Evolutionary conservation across 2,888 invertebrate species (phyloP), one percentile per base, ranked within the genome.

Genomic region (Kryphioiulus occultus): DNA sequence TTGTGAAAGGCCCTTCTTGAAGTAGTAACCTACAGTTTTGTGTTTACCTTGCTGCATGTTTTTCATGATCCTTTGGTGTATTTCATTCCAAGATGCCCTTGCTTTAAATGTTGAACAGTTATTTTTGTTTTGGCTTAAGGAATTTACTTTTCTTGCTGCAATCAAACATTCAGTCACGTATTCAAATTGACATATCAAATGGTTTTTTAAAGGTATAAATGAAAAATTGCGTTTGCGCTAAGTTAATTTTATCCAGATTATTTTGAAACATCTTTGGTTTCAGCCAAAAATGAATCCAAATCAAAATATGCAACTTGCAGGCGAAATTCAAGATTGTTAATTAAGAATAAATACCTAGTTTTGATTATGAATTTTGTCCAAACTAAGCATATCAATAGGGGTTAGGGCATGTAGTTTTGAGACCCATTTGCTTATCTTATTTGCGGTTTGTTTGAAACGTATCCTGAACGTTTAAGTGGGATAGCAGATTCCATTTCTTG

Each of bases 41-140:
- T 7, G 78, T 30, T 30, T 78, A 30, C 78, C 15, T 15, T 30
- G 12, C 68, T 68, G 68, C 68, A 68, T 68, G 68, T 68, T 22
- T 68, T 19, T 68, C 68, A 30, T 26, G 78, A 78, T 30, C 30
- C 30, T 78, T 78, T 5, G 30, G 30, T 26, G 78, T 78, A 22
- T 78, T 78, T 78, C 78, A 30, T 78, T 78, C 78, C 78, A 78
- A 78, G 30, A 78, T 78, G 15, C 30, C 15, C 17, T 78, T 78
- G 78, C 78, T 78, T 78, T 78, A 78, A 78, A 78, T 30, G 30
- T 78, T 17, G 78, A 30, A 78, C 78, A 7, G 78, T 78, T 78
- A 44, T 53, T 53, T 53, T 53, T 17, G 19, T 3, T 44, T 44
- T 44, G 7, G 26, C 19, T 26, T 26, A 26, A 68, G 26, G 0